Percentiles rank a stretch among this genome's conserved stretches.
These are phyloP conservation scores for Agrotis ipsilon DNA, from an alignment of 2,888 invertebrate species.

Conservation along the genomic window DNA sequence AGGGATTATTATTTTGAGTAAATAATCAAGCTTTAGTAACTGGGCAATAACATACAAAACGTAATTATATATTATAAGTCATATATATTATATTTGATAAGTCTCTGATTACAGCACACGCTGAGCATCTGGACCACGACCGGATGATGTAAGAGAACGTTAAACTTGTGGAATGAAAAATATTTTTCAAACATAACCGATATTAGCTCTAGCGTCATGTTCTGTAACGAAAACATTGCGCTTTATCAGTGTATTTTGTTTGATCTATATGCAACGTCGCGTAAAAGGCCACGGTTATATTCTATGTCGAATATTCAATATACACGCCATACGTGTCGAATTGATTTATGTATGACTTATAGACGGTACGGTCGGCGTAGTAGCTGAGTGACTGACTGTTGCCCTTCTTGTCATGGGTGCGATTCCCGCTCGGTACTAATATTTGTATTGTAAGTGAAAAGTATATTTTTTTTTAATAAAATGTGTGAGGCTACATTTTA, in stretches of 20 bases:
- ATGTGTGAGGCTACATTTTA: too few relatives aligned
- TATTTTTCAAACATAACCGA: constrained; percentile 51
- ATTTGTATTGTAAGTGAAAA: too few relatives aligned
- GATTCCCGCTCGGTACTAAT: too few relatives aligned
- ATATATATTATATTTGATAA: too few relatives aligned
- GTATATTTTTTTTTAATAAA: too few relatives aligned
- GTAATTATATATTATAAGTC: constrained; percentile 20
- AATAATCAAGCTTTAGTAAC: neutral
- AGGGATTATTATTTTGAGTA: constrained; percentile 1
- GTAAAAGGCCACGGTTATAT: constrained; percentile 36
- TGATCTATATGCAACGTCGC: constrained; percentile 26
- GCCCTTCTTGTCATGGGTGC: too few relatives aligned
- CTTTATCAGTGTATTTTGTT: constrained; percentile 40
- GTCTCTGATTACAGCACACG: constrained; percentile 60
- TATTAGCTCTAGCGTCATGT: constrained; percentile 19
- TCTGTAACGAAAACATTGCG: constrained; percentile 37
- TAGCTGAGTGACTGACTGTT: too few relatives aligned
- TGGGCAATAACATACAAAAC: constrained; percentile 24
- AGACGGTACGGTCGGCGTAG: neutral
- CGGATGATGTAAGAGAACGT: constrained; percentile 55
- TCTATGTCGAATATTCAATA: constrained; percentile 3
- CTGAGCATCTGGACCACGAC: constrained; percentile 47
- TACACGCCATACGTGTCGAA: constrained; percentile 24
- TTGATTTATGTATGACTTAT: constrained; percentile 21
- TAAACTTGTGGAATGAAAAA: constrained; percentile 56